These are phyloP conservation scores for Lysiphlebus fabarum DNA, from an alignment of 1,140 invertebrate genomes.

Conservation along the genomic window DNA sequence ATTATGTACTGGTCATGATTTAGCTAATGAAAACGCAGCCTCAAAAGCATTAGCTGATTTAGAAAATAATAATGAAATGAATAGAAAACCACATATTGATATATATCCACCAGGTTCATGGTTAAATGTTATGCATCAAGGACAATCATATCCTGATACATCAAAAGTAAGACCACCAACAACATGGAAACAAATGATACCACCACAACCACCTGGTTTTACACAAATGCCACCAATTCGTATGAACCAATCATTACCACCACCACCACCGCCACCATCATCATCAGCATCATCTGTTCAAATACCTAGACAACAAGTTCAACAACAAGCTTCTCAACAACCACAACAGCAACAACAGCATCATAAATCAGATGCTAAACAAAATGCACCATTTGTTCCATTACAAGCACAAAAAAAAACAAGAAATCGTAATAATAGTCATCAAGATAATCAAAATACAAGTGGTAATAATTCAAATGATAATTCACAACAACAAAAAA, in stretches of 20 bases:
- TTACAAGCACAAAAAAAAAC: constrained; percentile 54
- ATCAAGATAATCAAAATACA: constrained; percentile 13
- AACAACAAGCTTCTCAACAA: too few species aligned
- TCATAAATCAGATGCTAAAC: constrained; percentile 38
- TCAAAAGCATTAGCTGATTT: constrained; percentile 41
- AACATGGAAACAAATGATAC: constrained; percentile 19
- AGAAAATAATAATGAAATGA: constrained; percentile 29
- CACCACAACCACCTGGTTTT: constrained; percentile 12
- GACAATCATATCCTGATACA: constrained; percentile 19
- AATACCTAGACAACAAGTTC: too few species aligned
- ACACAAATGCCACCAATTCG: constrained; percentile 11
- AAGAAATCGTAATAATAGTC: constrained; percentile 31
- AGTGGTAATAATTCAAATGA: constrained; percentile 13
- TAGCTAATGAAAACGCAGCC: constrained; percentile 52
- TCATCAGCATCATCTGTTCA: too few species aligned
- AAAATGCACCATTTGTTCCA: constrained; percentile 47
- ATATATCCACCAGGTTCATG: constrained; percentile 37
- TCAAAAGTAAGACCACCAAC: constrained; percentile 22
- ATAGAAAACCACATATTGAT: constrained; percentile 27
- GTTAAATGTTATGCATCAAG: constrained; percentile 24
- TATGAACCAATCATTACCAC: constrained; percentile 20
- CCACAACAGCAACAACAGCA: too few species aligned
- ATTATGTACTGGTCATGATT: constrained; percentile 36
- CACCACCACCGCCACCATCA: constrained; percentile 10
- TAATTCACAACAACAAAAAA: constrained; percentile 15